phyloP scores from a whole-genome alignment of 2,113 vertebrate species.

The Vombatus ursinus region DNA sequence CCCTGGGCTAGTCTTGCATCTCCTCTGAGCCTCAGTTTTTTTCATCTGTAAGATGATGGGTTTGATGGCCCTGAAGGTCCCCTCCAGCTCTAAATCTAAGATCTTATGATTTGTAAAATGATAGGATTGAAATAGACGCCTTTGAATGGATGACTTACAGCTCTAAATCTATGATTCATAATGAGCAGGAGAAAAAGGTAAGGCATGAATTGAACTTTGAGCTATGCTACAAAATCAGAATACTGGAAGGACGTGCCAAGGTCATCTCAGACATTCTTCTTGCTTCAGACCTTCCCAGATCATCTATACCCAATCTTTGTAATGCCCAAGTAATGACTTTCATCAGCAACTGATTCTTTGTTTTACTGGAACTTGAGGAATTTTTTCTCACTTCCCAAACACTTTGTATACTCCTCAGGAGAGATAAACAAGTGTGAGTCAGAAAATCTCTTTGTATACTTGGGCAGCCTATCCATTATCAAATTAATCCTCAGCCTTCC shows the following conservation, averaged over 20 bases:
- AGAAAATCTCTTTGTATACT: background rate
- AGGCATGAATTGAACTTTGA: background rate
- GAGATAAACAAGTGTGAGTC: background rate
- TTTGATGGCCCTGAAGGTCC: background rate
- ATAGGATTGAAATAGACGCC: too few species aligned
- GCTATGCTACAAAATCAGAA: background rate
- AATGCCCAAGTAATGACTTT: background rate
- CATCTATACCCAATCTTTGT: background rate
- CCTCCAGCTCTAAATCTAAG: background rate
- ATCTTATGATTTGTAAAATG: too few species aligned
- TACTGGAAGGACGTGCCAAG: background rate
- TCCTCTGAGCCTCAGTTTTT: background rate
- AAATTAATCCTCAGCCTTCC: background rate
- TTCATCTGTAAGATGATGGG: too few species aligned
- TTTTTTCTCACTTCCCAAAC: background rate
- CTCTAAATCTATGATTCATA: background rate
- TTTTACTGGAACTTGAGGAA: constrained; percentile 4
- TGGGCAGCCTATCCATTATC: background rate
- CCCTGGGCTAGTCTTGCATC: background rate
- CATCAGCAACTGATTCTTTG: background rate
- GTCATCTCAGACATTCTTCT: too few species aligned
- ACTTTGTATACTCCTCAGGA: background rate
- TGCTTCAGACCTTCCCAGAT: background rate
- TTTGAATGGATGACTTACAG: background rate
- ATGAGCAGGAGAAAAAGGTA: background rate